phyloP scores from a whole-genome alignment of 2,888 invertebrate genomes.

The Synergus gifuensis region DNA sequence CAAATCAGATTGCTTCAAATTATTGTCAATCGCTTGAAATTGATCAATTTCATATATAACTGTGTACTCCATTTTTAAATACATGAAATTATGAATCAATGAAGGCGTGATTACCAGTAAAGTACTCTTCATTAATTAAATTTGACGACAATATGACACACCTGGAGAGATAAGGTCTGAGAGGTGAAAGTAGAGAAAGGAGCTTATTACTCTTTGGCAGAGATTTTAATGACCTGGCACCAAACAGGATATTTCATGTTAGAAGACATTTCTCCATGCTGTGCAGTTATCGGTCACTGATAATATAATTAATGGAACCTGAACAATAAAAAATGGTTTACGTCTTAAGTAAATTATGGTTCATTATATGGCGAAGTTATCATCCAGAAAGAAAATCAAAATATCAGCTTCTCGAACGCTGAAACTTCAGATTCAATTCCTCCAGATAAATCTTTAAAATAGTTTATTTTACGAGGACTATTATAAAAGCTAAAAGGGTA shows the following conservation, averaged over 20 bases:
- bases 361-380: not conserved
- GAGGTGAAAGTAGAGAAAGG: constrained; percentile 39
- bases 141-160: constrained; percentile 9
- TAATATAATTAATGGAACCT: constrained; percentile 32
- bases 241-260: constrained; percentile 25
- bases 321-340: not conserved
- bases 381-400: not conserved
- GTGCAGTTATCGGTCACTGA: constrained; percentile 26
- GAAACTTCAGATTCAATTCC: not conserved
- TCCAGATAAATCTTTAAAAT: not conserved
- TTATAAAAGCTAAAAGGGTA: not conserved
- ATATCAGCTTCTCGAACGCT: not conserved
- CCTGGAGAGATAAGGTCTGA: not conserved
- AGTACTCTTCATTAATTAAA: not conserved
- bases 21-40: not conserved
- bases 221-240: constrained; percentile 15
- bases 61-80: not conserved
- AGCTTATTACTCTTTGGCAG: constrained; percentile 15
- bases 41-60: not conserved
- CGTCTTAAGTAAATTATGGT: not conserved
- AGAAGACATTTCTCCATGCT: constrained; percentile 26
- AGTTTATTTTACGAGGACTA: not conserved
- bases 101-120: not conserved
- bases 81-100: not conserved
- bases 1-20: not conserved